A percentile compares a stretch with the other conserved stretches of the same genome.
Evolutionary conservation across 2,888 invertebrate genomes (phyloP).

Genomic region (Liopterus haemorrhoidalis): DNA sequence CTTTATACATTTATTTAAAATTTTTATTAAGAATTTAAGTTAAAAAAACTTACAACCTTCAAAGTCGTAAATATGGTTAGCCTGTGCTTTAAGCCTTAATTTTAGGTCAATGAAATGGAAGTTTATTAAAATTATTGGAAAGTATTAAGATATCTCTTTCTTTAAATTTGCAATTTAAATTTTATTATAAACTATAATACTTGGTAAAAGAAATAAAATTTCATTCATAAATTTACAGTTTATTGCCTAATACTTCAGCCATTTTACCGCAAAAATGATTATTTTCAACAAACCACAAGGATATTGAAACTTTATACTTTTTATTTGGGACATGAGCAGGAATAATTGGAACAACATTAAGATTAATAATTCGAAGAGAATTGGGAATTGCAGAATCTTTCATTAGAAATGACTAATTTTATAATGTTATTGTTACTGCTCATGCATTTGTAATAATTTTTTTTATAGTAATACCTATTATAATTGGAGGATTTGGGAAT

Average conservation of each 20-base stretch:
- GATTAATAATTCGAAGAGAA: slow-evolving; percentile 67
- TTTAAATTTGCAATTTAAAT: slow-evolving; percentile 61
- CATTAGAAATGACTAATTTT: slow-evolving; percentile 69
- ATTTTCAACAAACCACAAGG: slow-evolving; percentile 68
- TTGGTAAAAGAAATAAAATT: slow-evolving; percentile 51
- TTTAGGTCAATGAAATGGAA: not conserved
- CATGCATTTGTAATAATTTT: slow-evolving; percentile 82
- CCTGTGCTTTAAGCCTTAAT: slow-evolving; percentile 57
- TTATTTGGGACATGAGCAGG: slow-evolving; percentile 62
- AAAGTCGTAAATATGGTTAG: slow-evolving; percentile 55
- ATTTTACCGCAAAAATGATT: slow-evolving; percentile 62
- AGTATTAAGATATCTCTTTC: slow-evolving; percentile 44
- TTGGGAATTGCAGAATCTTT: slow-evolving; percentile 60
- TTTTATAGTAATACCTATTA: slow-evolving; percentile 62
- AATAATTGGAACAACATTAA: slow-evolving; percentile 64
- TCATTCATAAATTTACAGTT: slow-evolving; percentile 60
- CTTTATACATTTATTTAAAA: slow-evolving; percentile 24
- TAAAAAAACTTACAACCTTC: slow-evolving; percentile 59
- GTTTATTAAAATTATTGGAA: slow-evolving; percentile 5
- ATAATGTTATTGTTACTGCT: slow-evolving; percentile 71
- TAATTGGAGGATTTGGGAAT: slow-evolving; percentile 80
- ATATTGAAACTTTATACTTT: slow-evolving; percentile 70
- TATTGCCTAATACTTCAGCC: slow-evolving; percentile 58
- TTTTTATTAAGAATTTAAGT: slow-evolving; percentile 49
- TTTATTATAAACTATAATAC: slow-evolving; percentile 52